Percentiles rank a stretch among this genome's conserved stretches.
Conservation (phyloP, 2,113 vertebrate genomes). For the Pseudolaguvia tuberculata region DNA sequence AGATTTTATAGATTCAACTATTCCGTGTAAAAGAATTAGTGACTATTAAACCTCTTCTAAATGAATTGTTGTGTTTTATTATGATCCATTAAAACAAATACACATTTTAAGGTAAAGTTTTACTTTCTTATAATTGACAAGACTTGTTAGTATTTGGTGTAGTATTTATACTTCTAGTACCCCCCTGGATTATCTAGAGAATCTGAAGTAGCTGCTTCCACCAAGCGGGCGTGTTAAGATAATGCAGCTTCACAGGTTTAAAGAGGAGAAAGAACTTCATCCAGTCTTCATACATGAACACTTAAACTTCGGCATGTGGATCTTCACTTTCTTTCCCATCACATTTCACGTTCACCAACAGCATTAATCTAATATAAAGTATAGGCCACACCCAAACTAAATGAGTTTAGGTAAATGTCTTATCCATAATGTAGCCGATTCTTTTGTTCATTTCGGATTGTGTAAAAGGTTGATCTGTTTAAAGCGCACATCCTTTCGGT, state of each 20-base stretch:
- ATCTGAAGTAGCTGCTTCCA: slow-evolving; percentile 44
- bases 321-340: neutral
- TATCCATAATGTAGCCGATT: neutral
- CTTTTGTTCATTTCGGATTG: neutral
- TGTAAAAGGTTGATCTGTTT: slow-evolving; percentile 5
- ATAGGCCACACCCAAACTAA: neutral
- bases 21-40: neutral
- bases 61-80: neutral
- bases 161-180: neutral
- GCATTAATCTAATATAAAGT: neutral
- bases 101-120: neutral
- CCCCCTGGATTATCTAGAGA: slow-evolving; percentile 8
- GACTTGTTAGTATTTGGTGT: neutral
- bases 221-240: slow-evolving; percentile 47
- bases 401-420: neutral
- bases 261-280: neutral
- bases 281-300: slow-evolving; percentile 8
- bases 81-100: neutral
- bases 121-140: neutral
- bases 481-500: neutral
- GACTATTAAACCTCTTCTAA: neutral
- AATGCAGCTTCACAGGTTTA: slow-evolving; percentile 30
- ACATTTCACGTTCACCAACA: neutral
- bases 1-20: neutral
- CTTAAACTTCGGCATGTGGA: neutral